phyloP scores from a whole-genome alignment of 2,888 invertebrate genomes.

The Dasypogon diadema region DNA sequence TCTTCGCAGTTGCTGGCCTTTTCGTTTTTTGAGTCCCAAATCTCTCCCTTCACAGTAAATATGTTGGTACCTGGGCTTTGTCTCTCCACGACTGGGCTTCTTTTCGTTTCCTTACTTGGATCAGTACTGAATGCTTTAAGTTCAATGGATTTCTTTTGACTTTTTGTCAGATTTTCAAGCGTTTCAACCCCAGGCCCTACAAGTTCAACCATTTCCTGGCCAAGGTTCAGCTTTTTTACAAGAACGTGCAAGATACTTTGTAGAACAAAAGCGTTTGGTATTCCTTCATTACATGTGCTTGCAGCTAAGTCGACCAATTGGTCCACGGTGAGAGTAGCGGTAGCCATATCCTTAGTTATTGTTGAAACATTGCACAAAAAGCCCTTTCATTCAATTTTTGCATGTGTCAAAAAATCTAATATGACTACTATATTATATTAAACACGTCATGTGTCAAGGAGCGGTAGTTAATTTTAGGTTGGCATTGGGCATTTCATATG shows the following conservation, averaged over 20 bases:
- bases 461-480: too few species aligned
- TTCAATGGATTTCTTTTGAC: neutral
- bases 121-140: conserved; percentile 1
- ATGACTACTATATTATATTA: too few species aligned
- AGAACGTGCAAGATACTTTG: conserved; percentile 79
- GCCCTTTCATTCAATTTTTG: too few species aligned
- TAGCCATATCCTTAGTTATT: conserved; percentile 8
- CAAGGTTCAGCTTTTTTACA: conserved; percentile 15
- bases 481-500: too few species aligned
- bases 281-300: conserved; percentile 80
- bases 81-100: neutral
- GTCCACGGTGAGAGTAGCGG: neutral
- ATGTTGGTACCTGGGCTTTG: neutral
- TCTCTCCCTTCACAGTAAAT: neutral
- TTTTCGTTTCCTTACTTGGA: neutral
- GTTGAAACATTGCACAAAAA: too few species aligned
- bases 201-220: neutral
- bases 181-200: neutral
- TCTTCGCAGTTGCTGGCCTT: neutral
- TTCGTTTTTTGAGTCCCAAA: neutral
- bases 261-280: conserved; percentile 81
- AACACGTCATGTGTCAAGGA: too few species aligned
- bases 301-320: conserved; percentile 82
- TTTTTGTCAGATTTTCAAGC: neutral
- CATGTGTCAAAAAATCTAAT: too few species aligned